Base-by-base conservation (phyloP, 1,140 invertebrate genomes). In the Neuroterus valhalla region DNA sequence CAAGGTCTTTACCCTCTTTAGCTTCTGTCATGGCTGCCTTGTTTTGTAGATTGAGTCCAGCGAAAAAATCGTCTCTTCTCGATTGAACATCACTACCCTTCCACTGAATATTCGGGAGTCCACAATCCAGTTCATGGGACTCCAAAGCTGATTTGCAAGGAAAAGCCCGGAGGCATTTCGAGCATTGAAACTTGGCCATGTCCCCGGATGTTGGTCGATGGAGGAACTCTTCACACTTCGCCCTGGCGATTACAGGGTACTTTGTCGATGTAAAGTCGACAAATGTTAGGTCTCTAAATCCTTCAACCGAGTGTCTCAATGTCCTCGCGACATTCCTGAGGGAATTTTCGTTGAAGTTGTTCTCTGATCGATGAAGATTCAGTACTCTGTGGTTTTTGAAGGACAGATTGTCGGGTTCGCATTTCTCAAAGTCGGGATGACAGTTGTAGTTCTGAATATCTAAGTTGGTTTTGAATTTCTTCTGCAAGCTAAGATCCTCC, bases 201-300 rank as follows among this genome's bases (percentile, higher is more conserved):
- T 92, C 91, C 4, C 91, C 92, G 8, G 92, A 91, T 0, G 93
- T 91, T 1, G 89, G 88, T 74, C 92, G 90, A 72, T 95, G 93
- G 1, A 93, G 74, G 70, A 92, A 93, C 52, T 93, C 89, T 81
- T 96, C 95, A 87, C 94, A 96, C 48, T 93, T 91, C 11, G 92
- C 91, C 72, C 94, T 92, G 0, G 95, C 94, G 62, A 96, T 96
- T 44, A 94, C 89, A 0, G 95, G 92, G 82, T 96, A 96, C 84
- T 96, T 96, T 55, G 92, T 91, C 31, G 92, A 93, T 0, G 95
- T 94, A 81, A 96, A 96, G 82, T 96, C 95, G 1, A 95, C 92
- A 83, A 95, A 95, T 3, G 92, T 93, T n/a, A 96, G 86, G 86
- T 96, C 94, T 68, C 93, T 91, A 84, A 95, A 96, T 3, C 94